Percentiles rank a stretch among this genome's conserved stretches.
These are phyloP conservation scores for Ciconia boyciana DNA, from an alignment of 2,113 vertebrate genomes.

Conservation along the genomic window DNA sequence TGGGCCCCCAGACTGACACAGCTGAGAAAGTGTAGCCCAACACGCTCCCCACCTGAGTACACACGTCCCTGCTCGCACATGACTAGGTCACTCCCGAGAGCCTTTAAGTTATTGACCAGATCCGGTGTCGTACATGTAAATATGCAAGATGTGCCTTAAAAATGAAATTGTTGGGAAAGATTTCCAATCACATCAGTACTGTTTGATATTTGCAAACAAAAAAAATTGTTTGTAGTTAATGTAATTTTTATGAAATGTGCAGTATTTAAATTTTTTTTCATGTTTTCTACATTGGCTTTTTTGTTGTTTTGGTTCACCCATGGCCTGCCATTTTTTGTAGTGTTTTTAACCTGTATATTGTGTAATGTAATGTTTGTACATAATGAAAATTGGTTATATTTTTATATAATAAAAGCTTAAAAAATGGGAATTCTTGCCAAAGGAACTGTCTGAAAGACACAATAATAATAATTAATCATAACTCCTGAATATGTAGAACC, in stretches of 20 bases:
- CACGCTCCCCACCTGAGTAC: neutral
- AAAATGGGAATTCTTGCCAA: conserved; percentile 78
- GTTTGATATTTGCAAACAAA: conserved; percentile 82
- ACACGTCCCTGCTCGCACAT: conserved; percentile 39
- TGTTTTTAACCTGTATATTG: conserved; percentile 82
- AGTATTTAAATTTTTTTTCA: conserved; percentile 74
- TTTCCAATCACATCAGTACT: conserved; percentile 76
- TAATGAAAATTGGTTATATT: conserved; percentile 83
- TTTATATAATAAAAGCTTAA: conserved; percentile 81
- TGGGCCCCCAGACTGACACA: conserved; percentile 73
- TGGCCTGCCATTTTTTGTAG: conserved; percentile 79
- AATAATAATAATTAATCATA: conserved; percentile 14
- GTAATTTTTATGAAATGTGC: conserved; percentile 87
- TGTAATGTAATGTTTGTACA: conserved; percentile 87
- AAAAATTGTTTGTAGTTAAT: conserved; percentile 72
- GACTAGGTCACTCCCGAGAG: conserved; percentile 54
- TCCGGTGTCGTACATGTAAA: conserved; percentile 70
- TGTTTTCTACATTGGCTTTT: conserved; percentile 50
- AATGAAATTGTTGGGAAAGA: conserved; percentile 72
- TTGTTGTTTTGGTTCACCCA: conserved; percentile 66
- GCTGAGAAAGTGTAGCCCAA: conserved; percentile 70
- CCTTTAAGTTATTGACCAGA: conserved; percentile 79
- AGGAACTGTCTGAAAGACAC: conserved; percentile 76
- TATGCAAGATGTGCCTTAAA: conserved; percentile 85
- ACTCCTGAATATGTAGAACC: conserved; percentile 59